Evolutionary conservation across 2,113 vertebrate genomes (phyloP), one percentile per base, ranked within the genome.

Genomic region (Cyanoliseus patagonus): DNA sequence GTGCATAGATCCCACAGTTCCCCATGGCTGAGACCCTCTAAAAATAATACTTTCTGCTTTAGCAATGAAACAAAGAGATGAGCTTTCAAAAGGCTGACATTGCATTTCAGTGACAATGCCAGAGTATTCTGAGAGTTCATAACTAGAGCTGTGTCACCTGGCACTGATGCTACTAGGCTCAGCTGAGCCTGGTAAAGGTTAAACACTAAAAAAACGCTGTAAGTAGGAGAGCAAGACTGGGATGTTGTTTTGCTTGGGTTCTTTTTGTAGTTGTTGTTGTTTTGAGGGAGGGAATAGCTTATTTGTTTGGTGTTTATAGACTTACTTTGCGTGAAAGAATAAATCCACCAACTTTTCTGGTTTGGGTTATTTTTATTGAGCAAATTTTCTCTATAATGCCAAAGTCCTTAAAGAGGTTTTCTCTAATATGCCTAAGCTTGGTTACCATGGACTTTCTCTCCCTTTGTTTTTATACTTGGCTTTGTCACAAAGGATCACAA

Each of bases 381-480:
- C 11, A 79, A 79, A 67, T 64, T 63, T 81, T 72, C 30, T 79
- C 7, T 76, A 51, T 39, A 86, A 85, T 52, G 84, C 15, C 51
- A 68, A 89, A 89, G 9, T 7, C 27, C 14, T 84, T 72, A 51
- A 72, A 89, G 52, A 76, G 33, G 6, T 91, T 84, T 95, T 82
- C 39, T 80, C 42, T 87, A 31, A 87, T 82, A 82, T 68, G 18
- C 30, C 63, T 82, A 72, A 95, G 47, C 41, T 88, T 80, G 10
- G 46, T 90, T 93, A 69, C 37, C 75, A 37, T 42, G 44, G 80
- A 83, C 49, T 95, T 95, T 93, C 49, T 91, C 49, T 92, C 22
- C 35, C n/a, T 94, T 91, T 91, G 59, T 94, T 90, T 95, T 90
- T 59, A 17, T 74, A 79, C 46, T 93, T 96, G 91, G 91, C 70